phyloP scores from a whole-genome alignment of 2,888 invertebrate genomes.

The Morpho deidamia region DNA sequence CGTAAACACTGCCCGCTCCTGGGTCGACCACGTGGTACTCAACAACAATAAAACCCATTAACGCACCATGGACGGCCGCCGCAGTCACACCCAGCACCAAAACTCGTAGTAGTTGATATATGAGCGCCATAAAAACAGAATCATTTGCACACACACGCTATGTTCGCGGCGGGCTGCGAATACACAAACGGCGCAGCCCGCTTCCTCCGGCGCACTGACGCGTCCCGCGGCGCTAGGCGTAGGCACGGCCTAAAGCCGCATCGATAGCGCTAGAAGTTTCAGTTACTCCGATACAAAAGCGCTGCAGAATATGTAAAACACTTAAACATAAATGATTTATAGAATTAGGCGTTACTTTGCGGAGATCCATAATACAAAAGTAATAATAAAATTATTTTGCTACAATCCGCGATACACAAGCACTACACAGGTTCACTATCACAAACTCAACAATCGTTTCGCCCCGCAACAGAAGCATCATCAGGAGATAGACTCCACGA shows the following conservation, averaged over 20 bases:
- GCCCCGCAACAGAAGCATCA: too few relatives aligned
- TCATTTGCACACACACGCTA: conserved; percentile 81
- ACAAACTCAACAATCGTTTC: too few relatives aligned
- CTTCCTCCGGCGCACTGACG: conserved; percentile 63
- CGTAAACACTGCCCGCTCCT: conserved; percentile 62
- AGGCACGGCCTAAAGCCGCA: conserved; percentile 2
- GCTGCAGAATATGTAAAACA: background rate
- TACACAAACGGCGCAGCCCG: conserved; percentile 59
- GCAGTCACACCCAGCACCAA: conserved; percentile 75
- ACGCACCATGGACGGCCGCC: conserved; percentile 69
- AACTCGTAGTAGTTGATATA: conserved; percentile 81
- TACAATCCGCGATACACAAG: too few relatives aligned
- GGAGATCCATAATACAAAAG: too few relatives aligned
- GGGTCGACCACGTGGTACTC: conserved; percentile 52
- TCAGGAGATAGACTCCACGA: too few relatives aligned
- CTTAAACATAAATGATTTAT: background rate
- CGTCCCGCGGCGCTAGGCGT: conserved; percentile 18
- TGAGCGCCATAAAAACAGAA: conserved; percentile 88
- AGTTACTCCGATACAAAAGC: conserved; percentile 1
- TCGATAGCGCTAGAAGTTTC: conserved; percentile 11
- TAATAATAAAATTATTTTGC: too few relatives aligned
- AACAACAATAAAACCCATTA: conserved; percentile 40
- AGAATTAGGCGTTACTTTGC: too few relatives aligned
- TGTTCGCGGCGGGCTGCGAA: conserved; percentile 70
- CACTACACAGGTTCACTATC: too few relatives aligned